Evolutionary conservation across 2,113 vertebrate species (phyloP), one percentile per base, ranked within the genome.

Genomic region (Lophochroa leadbeateri): DNA sequence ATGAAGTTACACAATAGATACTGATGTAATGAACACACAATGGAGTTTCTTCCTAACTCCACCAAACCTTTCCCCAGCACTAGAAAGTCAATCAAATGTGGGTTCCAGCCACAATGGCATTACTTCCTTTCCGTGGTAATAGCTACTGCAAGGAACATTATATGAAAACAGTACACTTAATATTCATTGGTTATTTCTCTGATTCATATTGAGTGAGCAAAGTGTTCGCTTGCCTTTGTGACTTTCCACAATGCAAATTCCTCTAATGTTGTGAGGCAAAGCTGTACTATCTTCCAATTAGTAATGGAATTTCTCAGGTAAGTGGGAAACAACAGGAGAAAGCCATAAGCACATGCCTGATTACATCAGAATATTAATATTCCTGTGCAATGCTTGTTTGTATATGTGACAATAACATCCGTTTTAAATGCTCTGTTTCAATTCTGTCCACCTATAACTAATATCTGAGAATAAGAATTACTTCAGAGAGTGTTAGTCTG

Each of bases 51-150:
- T 21, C 2, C 12, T 72, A 13, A 20, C 82, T 60, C 25, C 71
- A 76, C 16, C 82, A 53, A 67, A 69, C 31, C 78, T 77, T 90
- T 63, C 87, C 77, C 82, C 13, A 2, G 79, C 77, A 18, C 69
- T 91, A 41, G 76, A 89, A 93, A 96, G 71, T 86, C 90, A 50
- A 24, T 50, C 67, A n/a, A 67, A 55, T 39, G 95, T 13, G 83
- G 91, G 79, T 93, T 35, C 64, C 95, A 96, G 88, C 90, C 96
- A 71, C 93, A 86, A 57, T 64, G 53, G 82, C 69, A 25, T 35
- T 79, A 81, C 71, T 96, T 96, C 94, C 87, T 86, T 70, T 74
- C 91, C 10, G 33, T 4, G 68, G 92, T 88, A 78, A 24, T 6
- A 77, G 65, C 31, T 7, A 6, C 86, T 37, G 60, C 41, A 43